Evolutionary conservation across 2,888 invertebrate species (phyloP).

Genomic region (Tillus elongatus): DNA sequence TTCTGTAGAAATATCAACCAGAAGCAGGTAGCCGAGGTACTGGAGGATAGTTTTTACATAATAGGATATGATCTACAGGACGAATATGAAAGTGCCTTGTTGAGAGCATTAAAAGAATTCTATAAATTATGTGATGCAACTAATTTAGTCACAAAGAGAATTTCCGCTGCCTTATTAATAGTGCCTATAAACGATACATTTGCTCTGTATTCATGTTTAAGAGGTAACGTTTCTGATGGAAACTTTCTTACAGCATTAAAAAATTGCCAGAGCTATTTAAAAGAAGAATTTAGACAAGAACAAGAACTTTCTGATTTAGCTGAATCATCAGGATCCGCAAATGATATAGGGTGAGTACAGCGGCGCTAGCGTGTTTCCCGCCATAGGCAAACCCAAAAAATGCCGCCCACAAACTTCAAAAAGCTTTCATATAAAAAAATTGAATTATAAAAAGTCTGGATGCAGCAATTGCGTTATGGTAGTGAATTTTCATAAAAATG

Average conservation of each 20-base stretch:
- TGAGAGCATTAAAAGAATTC: conserved; percentile 4
- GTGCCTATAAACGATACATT: conserved; percentile 22
- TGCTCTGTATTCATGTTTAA: conserved; percentile 18
- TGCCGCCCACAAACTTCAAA: too few relatives aligned
- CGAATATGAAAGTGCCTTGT: conserved; percentile 25
- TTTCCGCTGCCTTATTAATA: conserved; percentile 23
- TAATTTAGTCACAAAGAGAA: conserved; percentile 18
- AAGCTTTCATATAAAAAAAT: too few relatives aligned
- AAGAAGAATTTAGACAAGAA: conserved; percentile 20
- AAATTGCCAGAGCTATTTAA: conserved; percentile 19
- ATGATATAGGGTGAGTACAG: conserved; percentile 25
- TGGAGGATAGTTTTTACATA: conserved; percentile 25
- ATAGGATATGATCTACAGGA: conserved; percentile 32
- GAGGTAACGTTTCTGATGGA: conserved; percentile 19
- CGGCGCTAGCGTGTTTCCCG: too few relatives aligned
- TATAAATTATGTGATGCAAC: conserved; percentile 10
- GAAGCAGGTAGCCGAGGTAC: conserved; percentile 21
- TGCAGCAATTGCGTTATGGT: too few relatives aligned
- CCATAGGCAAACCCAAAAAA: too few relatives aligned
- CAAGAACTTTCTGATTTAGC: conserved; percentile 16
- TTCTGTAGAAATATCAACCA: conserved; percentile 25
- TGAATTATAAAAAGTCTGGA: too few relatives aligned
- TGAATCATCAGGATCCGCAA: conserved; percentile 14
- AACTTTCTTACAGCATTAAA: conserved; percentile 21
- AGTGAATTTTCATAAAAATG: too few relatives aligned